Evolutionary conservation across 2,888 invertebrate genomes (phyloP).

Genomic region (Dyspetes luteomarginatus): DNA sequence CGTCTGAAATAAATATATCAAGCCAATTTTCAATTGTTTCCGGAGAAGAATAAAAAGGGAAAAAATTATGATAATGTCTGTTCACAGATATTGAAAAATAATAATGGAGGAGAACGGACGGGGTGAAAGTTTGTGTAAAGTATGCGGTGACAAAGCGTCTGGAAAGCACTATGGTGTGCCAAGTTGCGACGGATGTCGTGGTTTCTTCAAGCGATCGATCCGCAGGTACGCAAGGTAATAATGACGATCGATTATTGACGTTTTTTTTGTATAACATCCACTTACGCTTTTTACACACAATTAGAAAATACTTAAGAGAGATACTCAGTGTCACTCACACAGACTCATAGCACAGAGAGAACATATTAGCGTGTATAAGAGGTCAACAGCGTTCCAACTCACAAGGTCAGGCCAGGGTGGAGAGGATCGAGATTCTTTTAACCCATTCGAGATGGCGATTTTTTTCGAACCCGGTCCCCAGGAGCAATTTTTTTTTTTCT

Average conservation of each 20-base stretch:
- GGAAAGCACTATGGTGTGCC: constrained; percentile 96
- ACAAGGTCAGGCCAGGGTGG: too few species aligned
- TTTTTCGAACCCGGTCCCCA: too few species aligned
- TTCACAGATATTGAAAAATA: constrained; percentile 55
- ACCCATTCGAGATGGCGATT: too few species aligned
- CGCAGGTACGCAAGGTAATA: constrained; percentile 87
- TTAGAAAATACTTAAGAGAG: too few species aligned
- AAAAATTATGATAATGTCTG: not conserved
- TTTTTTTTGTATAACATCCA: too few species aligned
- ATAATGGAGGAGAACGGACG: constrained; percentile 82
- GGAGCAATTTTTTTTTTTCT: too few species aligned
- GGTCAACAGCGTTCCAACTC: too few species aligned
- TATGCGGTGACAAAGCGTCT: constrained; percentile 94
- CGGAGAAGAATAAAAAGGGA: not conserved
- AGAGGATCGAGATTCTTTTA: too few species aligned
- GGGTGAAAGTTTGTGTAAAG: constrained; percentile 88
- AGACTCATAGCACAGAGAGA: too few species aligned
- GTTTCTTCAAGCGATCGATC: constrained; percentile 97
- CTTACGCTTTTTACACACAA: too few species aligned
- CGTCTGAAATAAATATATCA: not conserved
- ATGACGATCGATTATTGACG: constrained; percentile 54
- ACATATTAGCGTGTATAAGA: too few species aligned
- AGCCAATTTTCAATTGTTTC: not conserved
- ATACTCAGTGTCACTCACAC: too few species aligned
- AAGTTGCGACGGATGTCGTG: constrained; percentile 95